phyloP scores from a whole-genome alignment of 1,140 invertebrate genomes.

The Solenopsis invicta region DNA sequence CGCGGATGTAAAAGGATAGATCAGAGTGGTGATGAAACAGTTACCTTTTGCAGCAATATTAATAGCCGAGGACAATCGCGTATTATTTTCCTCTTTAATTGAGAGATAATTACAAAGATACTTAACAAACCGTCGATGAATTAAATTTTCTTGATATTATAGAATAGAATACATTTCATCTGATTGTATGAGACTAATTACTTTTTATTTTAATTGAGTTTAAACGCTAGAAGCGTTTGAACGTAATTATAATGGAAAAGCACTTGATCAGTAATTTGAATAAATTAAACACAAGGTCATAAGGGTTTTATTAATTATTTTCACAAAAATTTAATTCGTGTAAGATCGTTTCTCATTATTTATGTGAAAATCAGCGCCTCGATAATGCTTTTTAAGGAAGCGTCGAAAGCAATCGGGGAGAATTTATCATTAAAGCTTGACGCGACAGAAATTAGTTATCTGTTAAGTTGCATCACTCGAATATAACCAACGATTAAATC shows the following conservation, averaged over 20 bases:
- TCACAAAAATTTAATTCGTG: neutral
- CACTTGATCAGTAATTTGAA: neutral
- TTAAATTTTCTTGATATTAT: neutral
- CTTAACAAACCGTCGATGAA: neutral
- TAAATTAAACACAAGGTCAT: neutral
- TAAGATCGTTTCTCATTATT: neutral
- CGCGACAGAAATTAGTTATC: neutral
- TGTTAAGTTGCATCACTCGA: neutral
- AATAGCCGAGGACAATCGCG: neutral
- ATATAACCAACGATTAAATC: neutral
- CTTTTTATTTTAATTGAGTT: neutral
- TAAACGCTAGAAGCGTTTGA: neutral
- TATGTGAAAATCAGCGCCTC: neutral
- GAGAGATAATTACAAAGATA: neutral
- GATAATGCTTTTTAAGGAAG: neutral
- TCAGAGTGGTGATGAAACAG: neutral
- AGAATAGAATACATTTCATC: neutral
- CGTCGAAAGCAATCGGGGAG: neutral
- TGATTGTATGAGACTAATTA: neutral
- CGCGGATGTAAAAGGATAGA: neutral
- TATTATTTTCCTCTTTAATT: slow-evolving; percentile 6
- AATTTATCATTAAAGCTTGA: neutral
- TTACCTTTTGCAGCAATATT: neutral
- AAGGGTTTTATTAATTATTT: neutral
- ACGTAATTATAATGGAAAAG: neutral